phyloP scores from a whole-genome alignment of 2,888 invertebrate genomes.

The Tetragnatha montana region DNA sequence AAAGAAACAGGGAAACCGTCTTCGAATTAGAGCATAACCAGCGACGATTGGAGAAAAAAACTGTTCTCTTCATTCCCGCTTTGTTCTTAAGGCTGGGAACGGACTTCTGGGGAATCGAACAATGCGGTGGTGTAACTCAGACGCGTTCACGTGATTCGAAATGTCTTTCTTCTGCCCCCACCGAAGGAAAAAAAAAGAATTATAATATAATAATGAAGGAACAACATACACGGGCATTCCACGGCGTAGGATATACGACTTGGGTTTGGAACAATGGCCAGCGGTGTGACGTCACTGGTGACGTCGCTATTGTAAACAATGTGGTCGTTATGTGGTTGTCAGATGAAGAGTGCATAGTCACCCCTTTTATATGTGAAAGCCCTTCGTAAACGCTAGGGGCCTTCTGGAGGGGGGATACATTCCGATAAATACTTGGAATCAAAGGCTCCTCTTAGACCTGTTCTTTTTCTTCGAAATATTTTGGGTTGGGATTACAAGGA shows the following conservation, averaged over 20 bases:
- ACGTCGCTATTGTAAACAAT: constrained; percentile 28
- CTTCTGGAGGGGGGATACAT: too few species aligned
- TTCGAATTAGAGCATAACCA: not conserved
- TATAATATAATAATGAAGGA: constrained; percentile 12
- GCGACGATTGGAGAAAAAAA: not conserved
- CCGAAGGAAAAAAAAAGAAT: constrained; percentile 11
- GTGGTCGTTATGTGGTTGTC: not conserved
- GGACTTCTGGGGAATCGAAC: not conserved
- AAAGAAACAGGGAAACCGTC: not conserved
- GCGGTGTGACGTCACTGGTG: constrained; percentile 16
- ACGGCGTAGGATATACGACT: not conserved
- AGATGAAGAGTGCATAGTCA: not conserved
- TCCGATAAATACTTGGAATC: too few species aligned
- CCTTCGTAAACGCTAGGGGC: too few species aligned
- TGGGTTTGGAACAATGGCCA: not conserved
- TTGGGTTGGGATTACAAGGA: too few species aligned
- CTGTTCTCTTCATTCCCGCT: not conserved
- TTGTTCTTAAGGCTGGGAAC: not conserved
- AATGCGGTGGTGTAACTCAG: not conserved
- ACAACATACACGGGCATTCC: constrained; percentile 6
- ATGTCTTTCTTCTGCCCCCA: not conserved
- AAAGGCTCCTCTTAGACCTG: too few species aligned
- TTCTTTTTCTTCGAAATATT: too few species aligned
- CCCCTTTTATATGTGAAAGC: too few species aligned
- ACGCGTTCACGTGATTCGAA: not conserved